Base-by-base conservation (phyloP, 2,113 vertebrate genomes). In the Nansenia antarctica region DNA sequence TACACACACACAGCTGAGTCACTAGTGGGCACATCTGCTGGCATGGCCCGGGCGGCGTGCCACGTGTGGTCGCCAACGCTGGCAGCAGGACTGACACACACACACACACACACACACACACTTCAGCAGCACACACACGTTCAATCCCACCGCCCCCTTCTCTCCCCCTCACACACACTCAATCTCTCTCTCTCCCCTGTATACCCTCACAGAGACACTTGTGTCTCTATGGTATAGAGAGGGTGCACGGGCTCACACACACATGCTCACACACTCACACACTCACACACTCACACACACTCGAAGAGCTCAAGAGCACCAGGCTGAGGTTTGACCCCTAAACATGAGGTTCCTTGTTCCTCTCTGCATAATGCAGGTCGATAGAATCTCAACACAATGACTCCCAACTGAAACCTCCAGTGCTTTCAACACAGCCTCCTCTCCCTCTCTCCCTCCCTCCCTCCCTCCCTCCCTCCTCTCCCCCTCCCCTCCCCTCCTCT, bases 21-120 rank as follows among this genome's bases (percentile, higher is more conserved):
- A 89, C 83, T 73, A 82, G 78, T 77, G 86, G n/a, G 83, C 86
- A 89, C 87, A 86, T 90, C 85, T 87, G 89, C 86, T 90, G 85
- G 87, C 67, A 69, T 76, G 71, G 74, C 74, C 83, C 72, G 84
- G 87, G 86, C 86, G 85, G 53, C 0, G 72, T 76, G 84, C 87
- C 85, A 87, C 74, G 84, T 72, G 82, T 77, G 81, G 86, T 77
- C 75, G 83, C 83, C 78, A 83, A 79, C 76, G 79, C 80, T 78
- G 70, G 86, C 87, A 85, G 86, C 77, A 84, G 77, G 80, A 77
- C 84, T 82, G 79, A 81, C 86, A 83, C 76, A 85, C 85, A 64
- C 86, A 85, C 82, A 61, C 67, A 74, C 84, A 82, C 86, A 83
- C 76, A 85, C 85, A 64, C 86, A 85, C 82, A 61, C 67, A 74